A percentile compares a stretch with the other conserved stretches of the same genome.
phyloP scores from a whole-genome alignment of 1,140 invertebrate genomes.

The Nephila pilipes region DNA sequence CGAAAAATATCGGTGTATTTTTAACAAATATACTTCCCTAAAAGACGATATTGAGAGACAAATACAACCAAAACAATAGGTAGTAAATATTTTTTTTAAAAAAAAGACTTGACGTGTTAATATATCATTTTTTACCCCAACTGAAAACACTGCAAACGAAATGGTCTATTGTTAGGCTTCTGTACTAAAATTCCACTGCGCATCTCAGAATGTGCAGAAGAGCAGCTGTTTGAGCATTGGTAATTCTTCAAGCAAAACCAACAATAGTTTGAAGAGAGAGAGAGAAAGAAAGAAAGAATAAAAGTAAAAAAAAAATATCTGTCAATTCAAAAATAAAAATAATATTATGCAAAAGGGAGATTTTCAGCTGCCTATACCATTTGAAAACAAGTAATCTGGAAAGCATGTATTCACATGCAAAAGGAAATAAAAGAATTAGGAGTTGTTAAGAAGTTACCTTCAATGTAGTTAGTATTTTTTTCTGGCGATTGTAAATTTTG shows the following conservation, averaged over 20 bases:
- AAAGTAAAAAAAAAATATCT: not conserved
- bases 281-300: not conserved
- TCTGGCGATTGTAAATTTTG: no score
- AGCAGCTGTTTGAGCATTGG: not conserved
- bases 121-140: conserved; percentile 17
- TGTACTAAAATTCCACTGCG: not conserved
- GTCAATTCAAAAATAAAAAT: not conserved
- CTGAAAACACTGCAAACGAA: not conserved
- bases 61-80: conserved; percentile 5
- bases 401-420: not conserved
- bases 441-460: no score
- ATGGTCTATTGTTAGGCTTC: not conserved
- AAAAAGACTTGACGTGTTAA: not conserved
- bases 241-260: not conserved
- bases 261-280: not conserved
- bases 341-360: not conserved
- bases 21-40: not conserved
- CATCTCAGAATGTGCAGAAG: not conserved
- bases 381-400: not conserved
- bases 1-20: not conserved
- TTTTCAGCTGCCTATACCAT: not conserved
- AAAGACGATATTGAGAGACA: not conserved
- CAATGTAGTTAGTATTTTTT: no score
- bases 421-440: not conserved
- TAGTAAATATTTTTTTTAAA: not conserved